phyloP scores from a whole-genome alignment of 2,888 invertebrate genomes.

The Drosophila pegasa region DNA sequence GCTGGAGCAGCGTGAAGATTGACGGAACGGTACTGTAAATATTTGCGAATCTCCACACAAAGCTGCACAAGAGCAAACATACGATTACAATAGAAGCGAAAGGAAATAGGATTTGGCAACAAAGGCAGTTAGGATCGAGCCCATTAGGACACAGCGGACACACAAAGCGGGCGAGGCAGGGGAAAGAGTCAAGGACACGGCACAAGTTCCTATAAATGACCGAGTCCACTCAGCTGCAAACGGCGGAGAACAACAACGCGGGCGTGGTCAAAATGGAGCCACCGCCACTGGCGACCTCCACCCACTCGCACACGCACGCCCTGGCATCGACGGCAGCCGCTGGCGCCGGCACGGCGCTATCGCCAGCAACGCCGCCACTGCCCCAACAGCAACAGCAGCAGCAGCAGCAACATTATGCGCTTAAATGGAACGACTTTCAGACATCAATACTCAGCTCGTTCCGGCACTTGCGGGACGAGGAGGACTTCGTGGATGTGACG shows the following conservation, averaged over 20 bases:
- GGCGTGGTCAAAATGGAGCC: constrained; percentile 85
- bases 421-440: constrained; percentile 98
- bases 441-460: constrained; percentile 95
- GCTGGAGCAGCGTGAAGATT: constrained; percentile 17
- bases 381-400: constrained; percentile 26
- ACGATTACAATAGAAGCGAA: constrained; percentile 42
- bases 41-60: constrained; percentile 58
- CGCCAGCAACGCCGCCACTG: constrained; percentile 65
- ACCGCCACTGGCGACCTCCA: constrained; percentile 85
- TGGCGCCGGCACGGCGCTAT: constrained; percentile 67
- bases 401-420: constrained; percentile 92
- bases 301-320: constrained; percentile 73
- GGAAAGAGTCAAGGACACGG: constrained; percentile 29
- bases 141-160: constrained; percentile 61
- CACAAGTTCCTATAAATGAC: constrained; percentile 81
- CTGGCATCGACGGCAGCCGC: constrained; percentile 60
- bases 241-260: constrained; percentile 85
- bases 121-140: constrained; percentile 59
- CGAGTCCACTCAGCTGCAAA: constrained; percentile 85
- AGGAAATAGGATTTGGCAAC: constrained; percentile 61
- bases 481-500: constrained; percentile 97
- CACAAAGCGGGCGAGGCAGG: constrained; percentile 5
- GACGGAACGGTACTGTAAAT: constrained; percentile 61
- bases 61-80: constrained; percentile 40
- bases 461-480: constrained; percentile 94